These are phyloP conservation scores for Cottus gobio DNA, from an alignment of 2,113 vertebrate genomes.

Conservation along the genomic window DNA sequence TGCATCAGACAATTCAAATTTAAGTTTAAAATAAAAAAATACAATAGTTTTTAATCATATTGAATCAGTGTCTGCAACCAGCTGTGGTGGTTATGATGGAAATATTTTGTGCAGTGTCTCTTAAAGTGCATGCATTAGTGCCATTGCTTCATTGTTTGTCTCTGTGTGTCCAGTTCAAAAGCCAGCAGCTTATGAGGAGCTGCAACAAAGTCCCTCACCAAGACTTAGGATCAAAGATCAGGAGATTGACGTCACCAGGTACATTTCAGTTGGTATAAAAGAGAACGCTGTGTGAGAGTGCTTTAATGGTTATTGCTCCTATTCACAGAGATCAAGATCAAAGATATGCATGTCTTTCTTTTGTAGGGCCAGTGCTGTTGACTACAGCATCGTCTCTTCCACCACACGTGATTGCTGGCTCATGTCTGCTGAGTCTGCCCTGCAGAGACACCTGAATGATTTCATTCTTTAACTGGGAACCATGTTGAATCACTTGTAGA, in stretches of 20 bases:
- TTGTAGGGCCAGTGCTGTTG: constrained; percentile 46
- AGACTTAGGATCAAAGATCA: constrained; percentile 51
- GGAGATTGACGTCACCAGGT: constrained; percentile 52
- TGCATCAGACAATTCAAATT: background rate
- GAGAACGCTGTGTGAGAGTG: background rate
- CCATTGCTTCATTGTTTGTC: background rate
- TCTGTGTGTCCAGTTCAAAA: constrained; percentile 51
- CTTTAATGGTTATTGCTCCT: background rate
- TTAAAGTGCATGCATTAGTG: background rate
- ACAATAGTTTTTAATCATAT: background rate
- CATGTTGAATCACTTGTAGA: background rate
- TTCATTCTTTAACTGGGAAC: constrained; percentile 49
- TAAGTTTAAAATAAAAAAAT: too few relatives aligned
- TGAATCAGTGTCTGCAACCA: background rate
- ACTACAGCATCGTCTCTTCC: constrained; percentile 35
- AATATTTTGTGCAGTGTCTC: background rate
- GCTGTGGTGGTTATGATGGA: background rate
- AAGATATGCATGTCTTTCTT: background rate
- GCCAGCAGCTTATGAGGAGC: constrained; percentile 43
- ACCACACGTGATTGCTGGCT: constrained; percentile 53
- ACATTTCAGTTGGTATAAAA: background rate
- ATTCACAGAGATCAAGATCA: background rate
- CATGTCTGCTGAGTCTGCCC: constrained; percentile 38
- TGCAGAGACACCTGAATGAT: constrained; percentile 45
- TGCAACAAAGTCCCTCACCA: background rate